phyloP scores from a whole-genome alignment of 2,888 invertebrate species.

The Leucophora obtusa region DNA sequence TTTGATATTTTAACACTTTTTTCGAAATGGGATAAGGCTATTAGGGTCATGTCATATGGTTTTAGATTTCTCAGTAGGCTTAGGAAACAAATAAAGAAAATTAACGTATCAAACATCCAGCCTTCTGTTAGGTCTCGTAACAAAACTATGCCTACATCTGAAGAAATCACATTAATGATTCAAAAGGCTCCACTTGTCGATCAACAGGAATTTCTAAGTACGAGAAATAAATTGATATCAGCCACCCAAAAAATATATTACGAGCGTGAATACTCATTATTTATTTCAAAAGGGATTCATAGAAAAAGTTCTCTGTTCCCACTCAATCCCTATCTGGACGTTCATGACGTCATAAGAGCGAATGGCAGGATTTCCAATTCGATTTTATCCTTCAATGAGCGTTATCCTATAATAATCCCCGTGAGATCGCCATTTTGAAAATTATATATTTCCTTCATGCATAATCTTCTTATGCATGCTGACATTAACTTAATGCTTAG shows the following conservation, averaged over 20 bases:
- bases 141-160: background rate
- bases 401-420: slow-evolving; percentile 39
- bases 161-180: background rate
- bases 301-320: slow-evolving; percentile 12
- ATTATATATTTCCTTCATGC: slow-evolving; percentile 25
- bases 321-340: slow-evolving; percentile 42
- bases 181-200: background rate
- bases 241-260: slow-evolving; percentile 1
- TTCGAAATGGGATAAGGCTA: too few species aligned
- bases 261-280: slow-evolving; percentile 2
- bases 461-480: slow-evolving; percentile 48
- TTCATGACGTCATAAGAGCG: slow-evolving; percentile 2
- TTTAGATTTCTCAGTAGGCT: too few species aligned
- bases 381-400: slow-evolving; percentile 14
- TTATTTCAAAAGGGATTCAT: background rate
- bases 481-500: slow-evolving; percentile 38
- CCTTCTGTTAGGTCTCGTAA: too few species aligned
- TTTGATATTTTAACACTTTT: too few species aligned
- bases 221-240: background rate
- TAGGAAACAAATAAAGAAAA: too few species aligned
- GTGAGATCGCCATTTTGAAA: slow-evolving; percentile 13
- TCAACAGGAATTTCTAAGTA: background rate
- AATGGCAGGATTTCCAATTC: slow-evolving; percentile 41
- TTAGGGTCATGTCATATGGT: too few species aligned
- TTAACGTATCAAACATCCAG: too few species aligned